Evolutionary conservation across 2,797 vertebrate species (phyloP).

Genomic region (Pipistrellus pygmaeus): DNA sequence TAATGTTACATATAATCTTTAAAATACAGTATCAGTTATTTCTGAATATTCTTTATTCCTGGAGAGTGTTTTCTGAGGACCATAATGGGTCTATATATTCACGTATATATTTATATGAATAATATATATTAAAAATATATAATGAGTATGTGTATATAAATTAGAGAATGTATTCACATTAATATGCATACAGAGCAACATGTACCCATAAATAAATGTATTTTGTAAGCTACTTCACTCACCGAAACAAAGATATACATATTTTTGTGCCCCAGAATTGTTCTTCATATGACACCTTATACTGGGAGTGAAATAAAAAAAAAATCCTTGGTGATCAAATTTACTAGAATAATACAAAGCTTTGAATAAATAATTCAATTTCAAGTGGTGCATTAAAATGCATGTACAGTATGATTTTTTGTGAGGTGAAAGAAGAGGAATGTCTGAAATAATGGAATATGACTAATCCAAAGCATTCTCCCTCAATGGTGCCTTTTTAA

Average conservation of each 20-base stretch:
- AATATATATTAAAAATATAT: neutral
- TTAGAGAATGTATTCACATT: neutral
- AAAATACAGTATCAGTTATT: neutral
- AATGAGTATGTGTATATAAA: neutral
- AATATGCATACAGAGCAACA: fast-evolving
- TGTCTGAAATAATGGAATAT: neutral
- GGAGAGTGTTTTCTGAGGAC: neutral
- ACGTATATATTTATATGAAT: neutral
- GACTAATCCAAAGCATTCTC: constrained; percentile 57
- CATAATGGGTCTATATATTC: neutral
- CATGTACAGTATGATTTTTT: constrained; percentile 19
- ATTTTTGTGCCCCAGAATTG: neutral
- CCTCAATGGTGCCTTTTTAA: neutral
- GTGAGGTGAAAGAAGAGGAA: neutral
- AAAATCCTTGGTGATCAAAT: neutral
- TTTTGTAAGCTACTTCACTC: neutral
- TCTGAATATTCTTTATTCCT: neutral
- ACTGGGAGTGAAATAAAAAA: neutral
- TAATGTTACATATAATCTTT: neutral
- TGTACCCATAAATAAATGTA: neutral
- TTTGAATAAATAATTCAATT: neutral
- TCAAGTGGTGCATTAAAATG: constrained; percentile 32
- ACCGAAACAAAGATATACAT: neutral
- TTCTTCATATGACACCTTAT: neutral
- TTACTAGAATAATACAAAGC: constrained; percentile 1